Base-by-base conservation (phyloP, 2,797 vertebrate genomes). In the Melanogrammus aeglefinus region DNA sequence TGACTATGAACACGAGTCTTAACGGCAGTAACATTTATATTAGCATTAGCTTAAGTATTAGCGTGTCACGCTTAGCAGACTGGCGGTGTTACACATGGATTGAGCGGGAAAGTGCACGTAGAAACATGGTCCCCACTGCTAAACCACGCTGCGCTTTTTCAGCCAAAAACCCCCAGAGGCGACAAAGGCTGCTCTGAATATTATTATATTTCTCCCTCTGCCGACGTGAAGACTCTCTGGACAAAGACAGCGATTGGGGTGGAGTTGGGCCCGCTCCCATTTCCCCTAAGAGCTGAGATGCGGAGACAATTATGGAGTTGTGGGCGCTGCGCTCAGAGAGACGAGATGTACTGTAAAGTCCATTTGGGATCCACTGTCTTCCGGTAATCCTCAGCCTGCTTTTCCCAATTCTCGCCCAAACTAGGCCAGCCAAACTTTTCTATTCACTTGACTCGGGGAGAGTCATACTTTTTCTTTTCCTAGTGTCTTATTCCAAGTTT, bases 251-350 rank as follows among this genome's bases (percentile, higher is more conserved):
- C 3, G 33, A 51, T 63, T 29, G 57, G 81, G 77, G 76, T 83
- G 66, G 77, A 86, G 81, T 75, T 82, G 80, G 84, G 79, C 89
- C 89, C 80, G 80, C 82, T 85, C 82, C 78, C 21, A 18, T 82
- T 85, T 89, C 85, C 82, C 79, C 73, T 69, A 83, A 86, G 71
- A 85, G 86, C 47, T 81, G 78, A 88, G 76, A 90, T 88, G 85
- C 80, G 85, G 82, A 90, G 57, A 92, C 90, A 92, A 91, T 92
- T 90, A 91, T 85, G 1, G 24, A 87, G 84, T 83, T 88, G 86
- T 88, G 90, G 91, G 90, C 86, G 80, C 75, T 77, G 80, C 31
- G 70, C 79, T 81, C 78, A 24, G 71, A 75, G 75, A 87, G 85
- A 86, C 88, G 89, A 92, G 88, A 77, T 85, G 78, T 81, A 88